A percentile compares a stretch with the other conserved stretches of the same genome.
phyloP scores from a whole-genome alignment of 2,888 invertebrate species.

The Quadroppia sp. region DNA sequence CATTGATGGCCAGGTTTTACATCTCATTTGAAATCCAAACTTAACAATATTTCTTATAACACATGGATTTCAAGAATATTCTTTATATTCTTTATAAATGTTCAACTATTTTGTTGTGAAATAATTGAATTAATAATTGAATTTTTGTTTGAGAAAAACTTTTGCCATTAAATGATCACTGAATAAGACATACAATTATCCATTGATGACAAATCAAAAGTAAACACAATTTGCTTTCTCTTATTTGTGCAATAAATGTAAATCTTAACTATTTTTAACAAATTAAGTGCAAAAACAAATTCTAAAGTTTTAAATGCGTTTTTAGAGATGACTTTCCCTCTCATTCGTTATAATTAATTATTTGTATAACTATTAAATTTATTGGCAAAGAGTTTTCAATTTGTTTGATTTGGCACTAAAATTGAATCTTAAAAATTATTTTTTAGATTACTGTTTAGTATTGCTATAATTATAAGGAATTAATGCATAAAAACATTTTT shows the following conservation, averaged over 20 bases:
- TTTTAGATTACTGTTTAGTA: not conserved
- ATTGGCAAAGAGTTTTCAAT: constrained; percentile 14
- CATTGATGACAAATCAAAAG: not conserved
- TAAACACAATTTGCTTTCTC: not conserved
- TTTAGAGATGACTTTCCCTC: not conserved
- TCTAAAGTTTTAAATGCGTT: not conserved
- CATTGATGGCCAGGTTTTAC: not conserved
- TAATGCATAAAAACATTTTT: not conserved
- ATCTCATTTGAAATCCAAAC: not conserved
- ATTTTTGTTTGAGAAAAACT: not conserved
- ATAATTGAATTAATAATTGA: not conserved
- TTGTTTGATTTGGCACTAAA: constrained; percentile 31
- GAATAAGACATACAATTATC: not conserved
- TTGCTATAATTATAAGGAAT: not conserved
- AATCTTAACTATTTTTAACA: constrained; percentile 3
- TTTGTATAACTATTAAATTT: constrained; percentile 31
- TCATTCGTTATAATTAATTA: constrained; percentile 27
- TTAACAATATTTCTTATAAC: too few relatives aligned
- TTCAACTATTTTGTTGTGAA: not conserved
- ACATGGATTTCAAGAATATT: not conserved
- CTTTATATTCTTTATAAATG: not conserved
- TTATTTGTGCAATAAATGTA: not conserved
- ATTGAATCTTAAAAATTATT: not conserved
- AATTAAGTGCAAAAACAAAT: not conserved
- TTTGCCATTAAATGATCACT: too few relatives aligned